A percentile compares a stretch with the other conserved stretches of the same genome.
Evolutionary conservation across 2,888 invertebrate species (phyloP).

Genomic region (Nephrotoma flavescens): DNA sequence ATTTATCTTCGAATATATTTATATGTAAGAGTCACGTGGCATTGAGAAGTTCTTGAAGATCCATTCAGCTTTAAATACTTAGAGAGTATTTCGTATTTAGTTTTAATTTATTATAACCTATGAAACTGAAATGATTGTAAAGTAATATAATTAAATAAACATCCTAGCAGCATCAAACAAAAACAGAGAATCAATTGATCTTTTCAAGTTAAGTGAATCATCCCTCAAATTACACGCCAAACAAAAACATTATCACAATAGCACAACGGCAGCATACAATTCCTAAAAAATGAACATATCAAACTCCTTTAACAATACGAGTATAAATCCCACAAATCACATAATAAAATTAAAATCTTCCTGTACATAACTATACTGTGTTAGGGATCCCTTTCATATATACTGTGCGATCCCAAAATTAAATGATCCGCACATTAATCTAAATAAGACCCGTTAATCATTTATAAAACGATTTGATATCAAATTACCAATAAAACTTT

Average conservation of each 20-base stretch:
- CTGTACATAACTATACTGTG: background rate
- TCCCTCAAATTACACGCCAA: background rate
- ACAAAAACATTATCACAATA: background rate
- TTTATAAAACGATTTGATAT: background rate
- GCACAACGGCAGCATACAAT: background rate
- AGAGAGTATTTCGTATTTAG: no score
- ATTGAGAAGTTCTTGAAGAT: no score
- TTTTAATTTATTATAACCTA: no score
- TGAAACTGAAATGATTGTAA: no score
- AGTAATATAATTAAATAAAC: no score
- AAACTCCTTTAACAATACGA: background rate
- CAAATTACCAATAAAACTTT: background rate
- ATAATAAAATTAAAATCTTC: background rate
- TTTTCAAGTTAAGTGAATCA: background rate
- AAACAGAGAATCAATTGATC: background rate
- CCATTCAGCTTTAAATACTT: no score
- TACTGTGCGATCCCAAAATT: background rate
- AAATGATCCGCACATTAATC: background rate
- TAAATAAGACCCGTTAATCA: background rate
- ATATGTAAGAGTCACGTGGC: no score
- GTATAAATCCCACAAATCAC: background rate
- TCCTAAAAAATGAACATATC: background rate
- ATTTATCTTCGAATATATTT: no score
- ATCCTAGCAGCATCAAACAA: background rate
- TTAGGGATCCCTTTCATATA: background rate